Percentiles rank a stretch among this genome's conserved stretches.
Evolutionary conservation across 2,888 invertebrate species (phyloP).

Genomic region (Acrobasis suavella): DNA sequence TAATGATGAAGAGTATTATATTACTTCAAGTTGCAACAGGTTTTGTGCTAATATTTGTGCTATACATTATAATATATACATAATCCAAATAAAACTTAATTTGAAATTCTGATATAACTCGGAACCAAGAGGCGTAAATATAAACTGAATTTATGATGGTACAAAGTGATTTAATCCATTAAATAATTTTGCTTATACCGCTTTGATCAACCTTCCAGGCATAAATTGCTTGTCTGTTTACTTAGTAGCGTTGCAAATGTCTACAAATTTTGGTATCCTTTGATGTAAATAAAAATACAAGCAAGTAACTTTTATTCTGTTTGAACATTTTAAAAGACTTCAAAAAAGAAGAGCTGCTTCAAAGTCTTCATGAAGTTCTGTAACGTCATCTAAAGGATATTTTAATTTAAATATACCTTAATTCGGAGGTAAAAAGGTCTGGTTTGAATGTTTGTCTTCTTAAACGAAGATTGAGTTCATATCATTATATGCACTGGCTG

Average conservation of each 20-base stretch:
- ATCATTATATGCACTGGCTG: too few species aligned
- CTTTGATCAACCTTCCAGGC: conserved; percentile 10
- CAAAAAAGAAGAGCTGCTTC: background rate
- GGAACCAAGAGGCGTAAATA: conserved; percentile 4
- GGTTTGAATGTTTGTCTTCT: too few species aligned
- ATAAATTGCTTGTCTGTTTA: conserved; percentile 15
- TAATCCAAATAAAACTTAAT: background rate
- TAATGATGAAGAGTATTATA: too few species aligned
- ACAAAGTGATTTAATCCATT: conserved; percentile 14
- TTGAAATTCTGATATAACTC: conserved; percentile 3
- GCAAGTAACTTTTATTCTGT: background rate
- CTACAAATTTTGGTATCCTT: conserved; percentile 5
- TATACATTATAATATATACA: background rate
- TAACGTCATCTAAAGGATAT: too few species aligned
- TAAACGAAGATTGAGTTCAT: too few species aligned
- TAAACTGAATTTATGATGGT: conserved; percentile 14
- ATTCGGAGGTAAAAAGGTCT: too few species aligned
- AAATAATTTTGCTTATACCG: conserved; percentile 10
- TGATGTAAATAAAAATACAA: conserved; percentile 11
- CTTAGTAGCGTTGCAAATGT: conserved; percentile 12
- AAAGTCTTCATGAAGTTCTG: too few species aligned
- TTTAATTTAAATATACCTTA: too few species aligned
- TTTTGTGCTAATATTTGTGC: background rate
- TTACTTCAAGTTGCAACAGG: too few species aligned
- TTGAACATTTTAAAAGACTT: background rate